Evolutionary conservation across 2,888 invertebrate genomes (phyloP).

Genomic region (Microchrysa polita): DNA sequence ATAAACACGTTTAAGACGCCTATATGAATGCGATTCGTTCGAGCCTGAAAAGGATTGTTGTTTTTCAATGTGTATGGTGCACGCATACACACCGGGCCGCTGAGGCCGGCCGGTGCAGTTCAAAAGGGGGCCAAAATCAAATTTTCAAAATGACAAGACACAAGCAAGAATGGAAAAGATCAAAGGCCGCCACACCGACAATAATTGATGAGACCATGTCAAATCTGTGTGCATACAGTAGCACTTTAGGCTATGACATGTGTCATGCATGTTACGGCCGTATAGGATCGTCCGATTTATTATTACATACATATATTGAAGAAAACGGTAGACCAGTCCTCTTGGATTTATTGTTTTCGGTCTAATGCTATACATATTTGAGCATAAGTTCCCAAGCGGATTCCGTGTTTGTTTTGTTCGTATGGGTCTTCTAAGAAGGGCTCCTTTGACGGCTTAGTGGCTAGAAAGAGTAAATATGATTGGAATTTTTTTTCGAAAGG

Average conservation of each 20-base stretch:
- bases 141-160: background rate
- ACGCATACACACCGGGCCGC: no score
- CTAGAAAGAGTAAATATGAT: background rate
- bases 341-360: no score
- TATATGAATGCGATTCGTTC: no score
- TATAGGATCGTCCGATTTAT: no score
- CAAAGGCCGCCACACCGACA: background rate
- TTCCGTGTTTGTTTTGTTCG: background rate
- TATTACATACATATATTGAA: no score
- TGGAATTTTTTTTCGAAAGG: background rate
- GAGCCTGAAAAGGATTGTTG: no score
- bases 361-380: no score
- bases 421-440: background rate
- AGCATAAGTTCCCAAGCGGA: background rate
- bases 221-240: background rate
- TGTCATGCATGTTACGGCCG: background rate
- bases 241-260: constrained; percentile 22
- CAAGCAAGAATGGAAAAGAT: background rate
- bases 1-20: no score
- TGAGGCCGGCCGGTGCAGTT: no score
- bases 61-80: no score
- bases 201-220: constrained; percentile 1
- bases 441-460: background rate
- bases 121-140: no score
- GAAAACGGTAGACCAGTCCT: no score